These are phyloP conservation scores for Hydropsyche betteni DNA, from an alignment of 2,888 invertebrate species.

Conservation along the genomic window DNA sequence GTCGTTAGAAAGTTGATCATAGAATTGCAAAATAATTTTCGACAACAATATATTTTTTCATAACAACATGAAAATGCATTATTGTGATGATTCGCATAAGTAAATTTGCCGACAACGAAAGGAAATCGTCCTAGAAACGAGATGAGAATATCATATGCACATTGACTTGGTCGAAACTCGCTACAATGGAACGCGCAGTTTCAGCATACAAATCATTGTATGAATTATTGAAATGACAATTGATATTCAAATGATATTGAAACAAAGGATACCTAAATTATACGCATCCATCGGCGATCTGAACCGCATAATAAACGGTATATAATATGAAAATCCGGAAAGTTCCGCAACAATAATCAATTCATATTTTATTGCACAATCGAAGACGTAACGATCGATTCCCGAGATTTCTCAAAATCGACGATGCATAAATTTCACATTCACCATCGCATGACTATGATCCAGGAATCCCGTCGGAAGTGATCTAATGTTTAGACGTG, in stretches of 20 bases:
- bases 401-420: slow-evolving; percentile 20
- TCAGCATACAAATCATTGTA: slow-evolving; percentile 2
- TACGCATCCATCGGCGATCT: background rate
- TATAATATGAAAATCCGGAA: slow-evolving; percentile 14
- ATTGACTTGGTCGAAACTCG: background rate
- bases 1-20: slow-evolving; percentile 24
- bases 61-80: background rate
- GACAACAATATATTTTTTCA: background rate
- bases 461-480: too few relatives aligned
- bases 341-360: background rate
- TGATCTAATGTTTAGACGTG: too few relatives aligned
- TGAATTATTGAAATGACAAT: slow-evolving; percentile 11
- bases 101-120: background rate
- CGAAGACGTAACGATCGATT: slow-evolving; percentile 1
- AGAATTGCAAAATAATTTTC: background rate
- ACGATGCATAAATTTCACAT: background rate
- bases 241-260: slow-evolving; percentile 8
- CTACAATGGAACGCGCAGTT: slow-evolving; percentile 1
- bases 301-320: slow-evolving; percentile 1
- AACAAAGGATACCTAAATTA: slow-evolving; percentile 15
- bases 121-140: slow-evolving; percentile 14
- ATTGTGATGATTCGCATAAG: background rate
- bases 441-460: background rate
- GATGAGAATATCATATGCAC: slow-evolving; percentile 20
- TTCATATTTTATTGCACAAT: slow-evolving; percentile 6